phyloP scores from a whole-genome alignment of 2,888 invertebrate genomes.

The Rhagophthalmus giganteus region DNA sequence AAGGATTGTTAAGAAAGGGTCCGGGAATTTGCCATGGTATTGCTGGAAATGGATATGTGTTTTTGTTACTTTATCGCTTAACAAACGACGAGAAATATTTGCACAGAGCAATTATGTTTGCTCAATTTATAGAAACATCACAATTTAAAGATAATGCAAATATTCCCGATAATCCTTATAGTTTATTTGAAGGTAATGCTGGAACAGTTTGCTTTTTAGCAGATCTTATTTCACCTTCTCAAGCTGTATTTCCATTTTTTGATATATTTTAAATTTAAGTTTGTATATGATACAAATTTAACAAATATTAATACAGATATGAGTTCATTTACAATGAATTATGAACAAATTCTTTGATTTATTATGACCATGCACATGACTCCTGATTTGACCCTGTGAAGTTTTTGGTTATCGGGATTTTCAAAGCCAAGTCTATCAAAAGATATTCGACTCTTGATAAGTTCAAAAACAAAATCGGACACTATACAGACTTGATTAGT shows the following conservation, averaged over 20 bases:
- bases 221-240: constrained; percentile 73
- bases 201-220: constrained; percentile 82
- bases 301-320: too few relatives aligned
- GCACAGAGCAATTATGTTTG: constrained; percentile 75
- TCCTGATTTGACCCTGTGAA: too few relatives aligned
- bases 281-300: too few relatives aligned
- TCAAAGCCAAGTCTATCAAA: too few relatives aligned
- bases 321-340: too few relatives aligned
- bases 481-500: too few relatives aligned
- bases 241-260: constrained; percentile 82
- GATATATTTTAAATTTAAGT: constrained; percentile 62
- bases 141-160: constrained; percentile 69
- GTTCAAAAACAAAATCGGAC: too few relatives aligned
- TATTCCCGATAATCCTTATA: constrained; percentile 79
- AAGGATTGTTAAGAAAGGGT: constrained; percentile 82
- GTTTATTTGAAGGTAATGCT: constrained; percentile 84
- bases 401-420: too few relatives aligned
- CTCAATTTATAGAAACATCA: constrained; percentile 69
- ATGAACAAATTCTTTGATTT: too few relatives aligned
- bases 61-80: constrained; percentile 73
- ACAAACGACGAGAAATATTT: constrained; percentile 72
- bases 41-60: constrained; percentile 81
- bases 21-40: constrained; percentile 90
- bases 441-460: too few relatives aligned
- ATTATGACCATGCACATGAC: too few relatives aligned